Evolutionary conservation across 2,797 vertebrate genomes (phyloP).

Genomic region (Rhincodon typus): DNA sequence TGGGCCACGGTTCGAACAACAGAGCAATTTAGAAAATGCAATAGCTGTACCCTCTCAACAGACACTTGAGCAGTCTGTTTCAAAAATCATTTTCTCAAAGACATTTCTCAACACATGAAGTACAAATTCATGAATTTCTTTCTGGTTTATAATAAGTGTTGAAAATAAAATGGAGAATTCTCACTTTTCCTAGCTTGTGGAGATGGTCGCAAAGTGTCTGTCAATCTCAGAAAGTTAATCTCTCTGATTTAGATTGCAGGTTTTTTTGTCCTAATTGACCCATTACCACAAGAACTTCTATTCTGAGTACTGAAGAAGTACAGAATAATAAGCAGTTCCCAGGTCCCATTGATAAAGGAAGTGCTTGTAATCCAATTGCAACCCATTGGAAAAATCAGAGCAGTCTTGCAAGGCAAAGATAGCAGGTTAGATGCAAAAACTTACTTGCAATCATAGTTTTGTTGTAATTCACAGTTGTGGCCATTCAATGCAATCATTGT

Average conservation of each 20-base stretch:
- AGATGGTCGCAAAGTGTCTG: background rate
- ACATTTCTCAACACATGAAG: background rate
- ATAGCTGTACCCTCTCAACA: background rate
- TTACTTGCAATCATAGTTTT: background rate
- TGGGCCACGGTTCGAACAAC: background rate
- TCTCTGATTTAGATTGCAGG: background rate
- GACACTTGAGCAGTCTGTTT: background rate
- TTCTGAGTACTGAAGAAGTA: background rate
- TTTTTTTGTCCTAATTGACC: background rate
- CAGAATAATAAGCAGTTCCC: background rate
- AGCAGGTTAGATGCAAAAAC: background rate
- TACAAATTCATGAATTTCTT: background rate
- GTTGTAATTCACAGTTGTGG: background rate
- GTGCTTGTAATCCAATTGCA: background rate
- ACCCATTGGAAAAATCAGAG: background rate
- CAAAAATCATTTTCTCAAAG: background rate
- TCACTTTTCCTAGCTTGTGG: background rate
- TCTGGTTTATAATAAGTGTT: background rate
- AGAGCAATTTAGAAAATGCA: background rate
- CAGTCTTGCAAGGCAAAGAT: background rate
- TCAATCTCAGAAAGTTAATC: background rate
- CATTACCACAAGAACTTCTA: background rate
- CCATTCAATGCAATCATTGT: background rate
- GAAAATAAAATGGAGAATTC: background rate
- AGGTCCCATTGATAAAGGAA: background rate